A percentile compares a stretch with the other conserved stretches of the same genome.
phyloP scores from a whole-genome alignment of 2,888 invertebrate genomes.

The Euzetes globulus region DNA sequence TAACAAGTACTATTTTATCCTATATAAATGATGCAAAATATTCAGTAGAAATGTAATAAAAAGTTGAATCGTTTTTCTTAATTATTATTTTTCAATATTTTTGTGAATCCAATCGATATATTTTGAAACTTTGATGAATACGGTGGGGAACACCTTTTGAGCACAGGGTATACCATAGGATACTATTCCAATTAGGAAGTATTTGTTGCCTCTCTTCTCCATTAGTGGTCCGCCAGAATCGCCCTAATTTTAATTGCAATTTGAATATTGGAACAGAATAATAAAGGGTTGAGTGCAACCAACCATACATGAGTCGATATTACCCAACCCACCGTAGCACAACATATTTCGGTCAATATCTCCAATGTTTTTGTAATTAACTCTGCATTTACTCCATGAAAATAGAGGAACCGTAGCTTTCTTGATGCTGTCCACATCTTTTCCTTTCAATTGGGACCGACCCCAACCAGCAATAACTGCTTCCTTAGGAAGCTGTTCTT shows the following conservation, averaged over 20 bases:
- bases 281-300: background rate
- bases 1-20: too few species aligned
- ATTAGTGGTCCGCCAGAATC: slow-evolving; percentile 36
- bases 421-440: background rate
- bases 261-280: background rate
- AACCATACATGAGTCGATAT: slow-evolving; percentile 22
- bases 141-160: slow-evolving; percentile 30
- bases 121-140: slow-evolving; percentile 33
- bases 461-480: slow-evolving; percentile 22
- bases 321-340: slow-evolving; percentile 31
- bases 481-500: background rate
- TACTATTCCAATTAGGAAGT: slow-evolving; percentile 16
- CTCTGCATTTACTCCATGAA: slow-evolving; percentile 3
- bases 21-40: too few species aligned
- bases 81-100: too few species aligned
- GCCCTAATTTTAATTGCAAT: slow-evolving; percentile 13
- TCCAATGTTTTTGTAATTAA: slow-evolving; percentile 6
- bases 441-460: background rate
- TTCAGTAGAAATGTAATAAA: too few species aligned
- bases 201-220: background rate
- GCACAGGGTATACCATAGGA: slow-evolving; percentile 35
- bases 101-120: slow-evolving; percentile 33
- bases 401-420: slow-evolving; percentile 22
- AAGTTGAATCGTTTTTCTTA: too few species aligned
- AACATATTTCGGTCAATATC: slow-evolving; percentile 8